A percentile compares a stretch with the other conserved stretches of the same genome.
Evolutionary conservation across 2,888 invertebrate genomes (phyloP).

Genomic region (Lasioglossum malachurum): DNA sequence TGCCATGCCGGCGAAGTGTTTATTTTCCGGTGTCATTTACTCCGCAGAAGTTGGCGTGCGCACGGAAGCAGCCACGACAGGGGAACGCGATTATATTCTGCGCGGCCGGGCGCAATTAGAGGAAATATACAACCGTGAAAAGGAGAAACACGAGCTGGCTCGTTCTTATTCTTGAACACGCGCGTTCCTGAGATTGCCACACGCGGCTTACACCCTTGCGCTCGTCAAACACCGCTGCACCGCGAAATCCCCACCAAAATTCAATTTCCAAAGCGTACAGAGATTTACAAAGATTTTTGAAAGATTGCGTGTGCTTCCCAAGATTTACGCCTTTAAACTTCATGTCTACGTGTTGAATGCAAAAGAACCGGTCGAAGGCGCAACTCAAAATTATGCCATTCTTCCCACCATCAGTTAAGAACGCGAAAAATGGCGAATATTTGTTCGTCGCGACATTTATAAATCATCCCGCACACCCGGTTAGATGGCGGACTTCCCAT

Average conservation of each 20-base stretch:
- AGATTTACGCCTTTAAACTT: too few relatives aligned
- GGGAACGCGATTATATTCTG: conserved; percentile 51
- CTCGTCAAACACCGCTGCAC: not conserved
- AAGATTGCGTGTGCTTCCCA: too few relatives aligned
- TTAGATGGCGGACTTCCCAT: not conserved
- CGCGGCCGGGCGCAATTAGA: conserved; percentile 55
- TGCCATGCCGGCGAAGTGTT: conserved; percentile 45
- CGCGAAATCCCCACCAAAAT: not conserved
- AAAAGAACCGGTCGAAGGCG: not conserved
- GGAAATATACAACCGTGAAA: conserved; percentile 53
- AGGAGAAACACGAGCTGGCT: conserved; percentile 47
- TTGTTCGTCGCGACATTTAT: not conserved
- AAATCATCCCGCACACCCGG: not conserved
- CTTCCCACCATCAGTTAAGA: not conserved
- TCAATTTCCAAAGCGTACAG: not conserved
- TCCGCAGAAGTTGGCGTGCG: conserved; percentile 19
- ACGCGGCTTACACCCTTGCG: not conserved
- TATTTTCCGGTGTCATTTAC: conserved; percentile 50
- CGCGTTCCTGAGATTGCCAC: not conserved
- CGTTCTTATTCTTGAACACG: conserved; percentile 59
- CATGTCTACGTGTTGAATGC: not conserved
- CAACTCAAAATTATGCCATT: not conserved
- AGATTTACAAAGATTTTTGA: too few relatives aligned
- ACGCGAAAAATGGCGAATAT: not conserved
- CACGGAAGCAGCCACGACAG: conserved; percentile 5